These are phyloP conservation scores for Isaurus tuberculatus DNA, from an alignment of 92 coral and sea anemone species.

Conservation along the genomic window DNA sequence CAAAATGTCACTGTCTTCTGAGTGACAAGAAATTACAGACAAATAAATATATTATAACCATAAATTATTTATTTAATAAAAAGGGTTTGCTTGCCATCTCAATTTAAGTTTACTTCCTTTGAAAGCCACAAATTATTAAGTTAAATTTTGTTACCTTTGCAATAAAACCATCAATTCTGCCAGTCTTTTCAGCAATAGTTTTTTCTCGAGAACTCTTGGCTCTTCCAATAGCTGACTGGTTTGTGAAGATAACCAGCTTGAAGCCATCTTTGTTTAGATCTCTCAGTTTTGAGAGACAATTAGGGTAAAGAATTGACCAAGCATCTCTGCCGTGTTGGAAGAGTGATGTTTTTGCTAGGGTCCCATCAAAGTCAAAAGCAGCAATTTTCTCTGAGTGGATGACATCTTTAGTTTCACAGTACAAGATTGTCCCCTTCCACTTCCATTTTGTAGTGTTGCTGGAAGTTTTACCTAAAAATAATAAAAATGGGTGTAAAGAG, in stretches of 20 bases:
- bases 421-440: slow-evolving; percentile 67
- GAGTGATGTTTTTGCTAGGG: slow-evolving; percentile 73
- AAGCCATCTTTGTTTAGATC: slow-evolving; percentile 58
- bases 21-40: no score
- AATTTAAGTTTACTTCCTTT: no score
- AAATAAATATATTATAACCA: no score
- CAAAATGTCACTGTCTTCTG: no score
- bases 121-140: no score
- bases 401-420: slow-evolving; percentile 53
- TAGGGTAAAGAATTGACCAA: slow-evolving; percentile 71
- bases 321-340: slow-evolving; percentile 76
- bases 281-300: slow-evolving; percentile 56
- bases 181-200: slow-evolving; percentile 69
- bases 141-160: slow-evolving; percentile 58
- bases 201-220: slow-evolving; percentile 69
- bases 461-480: not conserved
- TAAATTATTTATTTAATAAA: no score
- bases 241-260: slow-evolving; percentile 77
- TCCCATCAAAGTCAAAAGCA: slow-evolving; percentile 79
- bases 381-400: slow-evolving; percentile 69
- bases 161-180: slow-evolving; percentile 62
- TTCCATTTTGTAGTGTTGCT: slow-evolving; percentile 49
- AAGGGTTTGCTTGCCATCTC: no score
- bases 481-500: no score
- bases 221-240: slow-evolving; percentile 74